Conservation (phyloP, 2,113 vertebrate genomes). For the Cynopterus brachyotis region DNA sequence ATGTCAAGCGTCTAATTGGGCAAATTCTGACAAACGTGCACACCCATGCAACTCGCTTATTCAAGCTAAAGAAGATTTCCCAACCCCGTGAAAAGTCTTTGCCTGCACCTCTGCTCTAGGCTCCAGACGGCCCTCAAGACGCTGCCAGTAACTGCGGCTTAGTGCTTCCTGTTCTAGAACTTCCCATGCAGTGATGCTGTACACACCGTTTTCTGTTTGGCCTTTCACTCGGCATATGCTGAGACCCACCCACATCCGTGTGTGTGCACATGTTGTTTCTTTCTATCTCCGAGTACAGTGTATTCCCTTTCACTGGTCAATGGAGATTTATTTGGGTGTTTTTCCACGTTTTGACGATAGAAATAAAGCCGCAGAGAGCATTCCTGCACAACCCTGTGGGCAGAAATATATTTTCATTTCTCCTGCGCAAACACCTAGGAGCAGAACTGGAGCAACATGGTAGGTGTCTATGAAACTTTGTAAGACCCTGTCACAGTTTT, state of each 20-base stretch:
- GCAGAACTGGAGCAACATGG: background rate
- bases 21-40: background rate
- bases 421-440: background rate
- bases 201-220: background rate
- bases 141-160: background rate
- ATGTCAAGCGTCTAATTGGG: background rate
- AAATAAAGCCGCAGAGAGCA: background rate
- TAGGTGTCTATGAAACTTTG: background rate
- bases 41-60: background rate
- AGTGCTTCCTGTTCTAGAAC: background rate
- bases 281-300: background rate
- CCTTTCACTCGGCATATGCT: background rate
- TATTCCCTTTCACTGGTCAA: background rate
- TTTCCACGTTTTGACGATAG: no score
- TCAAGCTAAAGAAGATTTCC: background rate
- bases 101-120: rapidly evolving
- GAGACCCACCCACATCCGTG: background rate
- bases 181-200: background rate
- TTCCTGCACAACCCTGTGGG: no score
- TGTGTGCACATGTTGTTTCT: no score
- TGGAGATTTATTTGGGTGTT: no score
- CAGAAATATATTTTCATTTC: background rate
- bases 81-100: background rate
- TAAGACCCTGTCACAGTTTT: background rate
- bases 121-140: background rate